Evolutionary conservation across 2,113 vertebrate species (phyloP).

Genomic region (Aspiorhynchus laticeps): DNA sequence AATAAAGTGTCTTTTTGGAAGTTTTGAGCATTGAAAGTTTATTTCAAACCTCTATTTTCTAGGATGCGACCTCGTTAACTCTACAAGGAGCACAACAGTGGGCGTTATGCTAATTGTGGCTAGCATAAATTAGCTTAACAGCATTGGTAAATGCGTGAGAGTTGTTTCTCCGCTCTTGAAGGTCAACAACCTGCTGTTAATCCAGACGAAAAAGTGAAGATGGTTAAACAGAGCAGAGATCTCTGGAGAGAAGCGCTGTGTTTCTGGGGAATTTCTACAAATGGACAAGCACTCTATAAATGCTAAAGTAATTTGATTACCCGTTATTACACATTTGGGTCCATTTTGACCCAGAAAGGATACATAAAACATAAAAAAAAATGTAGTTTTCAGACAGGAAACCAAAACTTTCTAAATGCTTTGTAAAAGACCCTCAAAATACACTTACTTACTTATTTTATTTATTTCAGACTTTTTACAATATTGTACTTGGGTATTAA

Average conservation of each 20-base stretch:
- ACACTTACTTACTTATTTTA: background rate
- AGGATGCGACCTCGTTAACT: background rate
- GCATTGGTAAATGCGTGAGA: background rate
- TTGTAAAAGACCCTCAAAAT: background rate
- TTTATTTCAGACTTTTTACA: too few species aligned
- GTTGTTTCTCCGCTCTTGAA: background rate
- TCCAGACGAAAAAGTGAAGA: background rate
- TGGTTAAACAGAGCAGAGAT: background rate
- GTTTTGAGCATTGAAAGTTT: background rate
- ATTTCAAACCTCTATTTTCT: background rate
- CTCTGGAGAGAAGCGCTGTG: background rate
- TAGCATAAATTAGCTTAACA: background rate
- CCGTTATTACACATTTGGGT: too few species aligned
- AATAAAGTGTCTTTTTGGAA: background rate
- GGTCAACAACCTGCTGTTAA: conserved; percentile 6
- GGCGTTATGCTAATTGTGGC: background rate
- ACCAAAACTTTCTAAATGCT: too few species aligned
- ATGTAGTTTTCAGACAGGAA: too few species aligned
- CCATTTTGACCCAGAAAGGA: background rate
- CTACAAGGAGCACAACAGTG: conserved; percentile 11
- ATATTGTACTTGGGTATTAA: too few species aligned
- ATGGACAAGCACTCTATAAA: background rate
- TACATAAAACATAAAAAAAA: too few species aligned
- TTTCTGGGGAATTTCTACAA: background rate
- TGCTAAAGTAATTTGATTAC: background rate